Base-by-base conservation (phyloP, 2,797 vertebrate genomes). In the Hypotaenidia okinawae region DNA sequence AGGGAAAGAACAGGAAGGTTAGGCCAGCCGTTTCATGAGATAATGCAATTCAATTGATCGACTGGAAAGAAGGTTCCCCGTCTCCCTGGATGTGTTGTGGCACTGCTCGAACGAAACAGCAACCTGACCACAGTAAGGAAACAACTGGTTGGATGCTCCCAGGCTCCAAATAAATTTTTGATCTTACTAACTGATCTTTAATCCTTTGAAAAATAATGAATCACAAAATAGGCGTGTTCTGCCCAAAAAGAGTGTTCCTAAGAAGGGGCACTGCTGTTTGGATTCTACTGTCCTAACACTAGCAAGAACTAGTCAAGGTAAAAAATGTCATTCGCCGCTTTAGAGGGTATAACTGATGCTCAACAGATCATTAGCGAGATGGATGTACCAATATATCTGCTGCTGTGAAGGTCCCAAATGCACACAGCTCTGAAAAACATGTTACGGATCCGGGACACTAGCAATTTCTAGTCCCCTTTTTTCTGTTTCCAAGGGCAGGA, bases 341-440 rank as follows among this genome's bases (percentile, higher is more conserved):
- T 78, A 88, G 76, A 96, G 88, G 73, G 47, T 93, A 92, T 67
- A 89, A 94, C 75, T 94, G 94, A 96, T 94, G 89, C 81, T 91
- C 93, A 84, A 84, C 95, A 94, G 83, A 95, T 95, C 96, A 94
- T 96, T 95, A 96, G 81, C 0, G 64, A 94, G 95, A 96, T 90
- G 88, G 88, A 95, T 96, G 86, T 84, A 95, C 86, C 84, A 85
- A 95, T 93, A 84, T 93, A 93, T 95, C 90, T 94, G 90, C 91
- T 94, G 91, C 90, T 93, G 68, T 93, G 94, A 93, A 95, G 81
- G 94, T 96, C 91, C 90, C 91, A 94, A 64, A 90, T 68, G 95
- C 77, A 92, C 89, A 91, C 2, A 87, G 80, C 90, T 82, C 89
- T 92, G 85, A 93, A 94, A 94, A 92, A 90, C 75, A 51, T 5